Evolutionary conservation across 37 sponge, comb jelly and placozoan species (phyloP), one percentile per base, ranked within the genome.

Genomic region (Petrosia ficiformis): DNA sequence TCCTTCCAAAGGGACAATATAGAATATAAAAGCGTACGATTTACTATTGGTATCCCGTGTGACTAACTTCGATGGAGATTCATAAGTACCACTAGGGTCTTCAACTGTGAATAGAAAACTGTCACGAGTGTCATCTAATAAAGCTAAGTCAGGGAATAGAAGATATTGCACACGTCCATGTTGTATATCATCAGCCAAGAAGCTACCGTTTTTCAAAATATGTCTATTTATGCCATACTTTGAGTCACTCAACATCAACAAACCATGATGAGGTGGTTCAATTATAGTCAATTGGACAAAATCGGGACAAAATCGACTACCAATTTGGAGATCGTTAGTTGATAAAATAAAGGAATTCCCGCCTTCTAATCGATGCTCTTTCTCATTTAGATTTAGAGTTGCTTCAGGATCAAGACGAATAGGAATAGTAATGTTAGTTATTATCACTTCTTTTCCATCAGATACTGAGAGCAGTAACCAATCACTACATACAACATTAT

Each of bases 271-370:
- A 2, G 84, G 77, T 0, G 43, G 61, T 52, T 30, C 10, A 6
- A 0, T 21, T 10, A 84, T 29, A 3, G 22, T 43, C 19, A 77
- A 70, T 1, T 29, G 1, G 65, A 84, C 72, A 61, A 43, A 77
- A 21, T 76, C 43, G 10, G 72, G 65, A 33, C 84, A 84, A 42
- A 84, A 84, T 10, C 61, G 42, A 38, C 71, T 71, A 4, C 6
- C 6, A 1, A 84, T 58, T 8, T 54, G 29, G 31, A 84, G 33
- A 32, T 77, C 56, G 0, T 70, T 22, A 0, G 29, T 2, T 19
- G 31, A 22, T 2, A 84, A 63, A 4, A 43, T 58, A 70, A 84
- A 84, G 31, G n/a, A 19, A 8, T 22, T 67, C 5, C 41, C 72
- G 0, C 68, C 41, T 0, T 33, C 34, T 21, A 69, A 48, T 0